Evolutionary conservation across 35 echinoderm and acorn worm species (phyloP).

Genomic region (Eucidaris tribuloides): DNA sequence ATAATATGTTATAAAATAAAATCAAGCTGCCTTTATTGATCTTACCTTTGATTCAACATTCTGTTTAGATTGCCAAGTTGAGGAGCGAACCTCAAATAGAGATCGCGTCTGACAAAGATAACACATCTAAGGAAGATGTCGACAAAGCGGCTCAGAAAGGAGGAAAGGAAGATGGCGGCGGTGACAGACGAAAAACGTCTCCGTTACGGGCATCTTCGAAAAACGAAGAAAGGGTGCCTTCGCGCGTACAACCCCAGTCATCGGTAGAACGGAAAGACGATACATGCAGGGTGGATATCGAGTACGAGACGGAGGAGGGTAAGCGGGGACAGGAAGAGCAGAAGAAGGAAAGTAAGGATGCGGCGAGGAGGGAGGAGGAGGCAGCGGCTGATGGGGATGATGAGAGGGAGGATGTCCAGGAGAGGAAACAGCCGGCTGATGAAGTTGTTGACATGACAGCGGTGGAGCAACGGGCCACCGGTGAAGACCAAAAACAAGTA

Average conservation of each 20-base stretch:
- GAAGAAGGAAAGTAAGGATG: background rate
- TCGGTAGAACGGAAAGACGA: background rate
- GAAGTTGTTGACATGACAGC: background rate
- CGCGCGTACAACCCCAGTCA: background rate
- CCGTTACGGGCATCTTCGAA: background rate
- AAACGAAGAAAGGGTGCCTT: background rate
- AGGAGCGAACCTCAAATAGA: constrained; percentile 19
- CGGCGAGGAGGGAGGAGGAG: background rate
- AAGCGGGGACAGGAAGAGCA: background rate
- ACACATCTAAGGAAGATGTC: background rate
- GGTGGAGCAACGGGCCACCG: background rate
- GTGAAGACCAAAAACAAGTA: background rate
- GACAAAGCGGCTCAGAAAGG: background rate
- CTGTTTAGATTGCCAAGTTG: background rate
- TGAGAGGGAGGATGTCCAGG: too few relatives aligned
- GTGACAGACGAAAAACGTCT: background rate
- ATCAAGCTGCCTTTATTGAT: background rate
- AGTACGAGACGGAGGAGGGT: constrained; percentile 8
- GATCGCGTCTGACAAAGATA: background rate
- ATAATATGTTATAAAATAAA: background rate
- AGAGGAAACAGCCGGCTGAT: background rate
- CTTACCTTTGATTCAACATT: background rate
- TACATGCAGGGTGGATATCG: background rate
- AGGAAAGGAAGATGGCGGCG: background rate
- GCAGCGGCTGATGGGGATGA: too few relatives aligned